phyloP scores from a whole-genome alignment of 2,113 vertebrate genomes.

The Pseudorasbora parva region DNA sequence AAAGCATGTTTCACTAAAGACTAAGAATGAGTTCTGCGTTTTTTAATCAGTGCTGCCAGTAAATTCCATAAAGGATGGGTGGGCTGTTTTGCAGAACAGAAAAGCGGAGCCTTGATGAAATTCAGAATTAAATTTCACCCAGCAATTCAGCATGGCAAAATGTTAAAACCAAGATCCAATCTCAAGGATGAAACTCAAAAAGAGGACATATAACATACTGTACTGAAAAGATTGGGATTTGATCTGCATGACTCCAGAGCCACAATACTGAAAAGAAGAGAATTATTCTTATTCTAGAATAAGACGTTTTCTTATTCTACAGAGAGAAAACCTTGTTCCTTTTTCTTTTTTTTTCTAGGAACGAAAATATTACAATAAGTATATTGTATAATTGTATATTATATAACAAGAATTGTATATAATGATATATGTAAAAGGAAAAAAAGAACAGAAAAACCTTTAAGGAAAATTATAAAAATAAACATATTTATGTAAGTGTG shows the following conservation, averaged over 20 bases:
- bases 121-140: neutral
- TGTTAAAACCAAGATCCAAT: constrained; percentile 28
- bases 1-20: constrained; percentile 25
- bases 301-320: neutral
- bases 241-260: neutral
- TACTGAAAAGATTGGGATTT: constrained; percentile 10
- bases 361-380: neutral
- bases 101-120: neutral
- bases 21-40: neutral
- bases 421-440: too few species aligned
- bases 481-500: too few species aligned
- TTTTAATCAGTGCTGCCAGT: constrained; percentile 33
- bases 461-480: too few species aligned
- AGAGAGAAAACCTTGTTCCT: neutral
- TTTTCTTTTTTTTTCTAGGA: too few species aligned
- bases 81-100: constrained; percentile 7
- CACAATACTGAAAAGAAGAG: neutral
- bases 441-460: too few species aligned
- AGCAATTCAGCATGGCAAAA: constrained; percentile 2
- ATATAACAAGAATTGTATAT: neutral
- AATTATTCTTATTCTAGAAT: too few species aligned
- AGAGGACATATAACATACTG: neutral
- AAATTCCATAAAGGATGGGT: constrained; percentile 3
- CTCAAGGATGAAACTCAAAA: constrained; percentile 15
- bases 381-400: too few species aligned